phyloP scores from a whole-genome alignment of 2,888 invertebrate species.

The Heteropelma amictum region DNA sequence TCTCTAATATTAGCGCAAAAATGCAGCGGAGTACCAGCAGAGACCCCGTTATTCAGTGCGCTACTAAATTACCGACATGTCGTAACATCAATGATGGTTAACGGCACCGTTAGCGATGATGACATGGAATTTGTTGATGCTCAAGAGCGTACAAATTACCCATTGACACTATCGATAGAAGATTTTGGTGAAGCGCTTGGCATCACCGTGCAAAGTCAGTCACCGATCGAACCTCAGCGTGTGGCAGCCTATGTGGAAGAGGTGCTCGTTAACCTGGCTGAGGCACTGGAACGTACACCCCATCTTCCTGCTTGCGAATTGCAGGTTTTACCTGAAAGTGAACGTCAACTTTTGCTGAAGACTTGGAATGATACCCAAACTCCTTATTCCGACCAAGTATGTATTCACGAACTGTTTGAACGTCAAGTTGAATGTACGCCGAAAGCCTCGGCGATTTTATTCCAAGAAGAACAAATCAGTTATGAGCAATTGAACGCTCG shows the following conservation, averaged over 20 bases:
- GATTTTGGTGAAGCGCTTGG: not conserved
- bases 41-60: not conserved
- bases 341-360: not conserved
- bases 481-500: not conserved
- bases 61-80: constrained; percentile 2
- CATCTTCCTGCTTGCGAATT: not conserved
- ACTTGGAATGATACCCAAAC: not conserved
- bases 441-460: not conserved
- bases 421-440: not conserved
- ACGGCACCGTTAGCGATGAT: too few species aligned
- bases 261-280: not conserved
- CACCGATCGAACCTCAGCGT: not conserved
- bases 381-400: not conserved
- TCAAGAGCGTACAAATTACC: not conserved
- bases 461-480: not conserved
- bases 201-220: not conserved
- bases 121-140: not conserved
- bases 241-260: not conserved
- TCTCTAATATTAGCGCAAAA: not conserved
- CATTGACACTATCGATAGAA: not conserved
- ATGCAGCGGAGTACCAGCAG: not conserved
- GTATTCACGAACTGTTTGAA: not conserved
- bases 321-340: not conserved
- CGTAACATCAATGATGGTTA: not conserved
- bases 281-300: constrained; percentile 1